phyloP scores from a whole-genome alignment of 2,113 vertebrate genomes.

The Hypocryptadius cinnamomeus region DNA sequence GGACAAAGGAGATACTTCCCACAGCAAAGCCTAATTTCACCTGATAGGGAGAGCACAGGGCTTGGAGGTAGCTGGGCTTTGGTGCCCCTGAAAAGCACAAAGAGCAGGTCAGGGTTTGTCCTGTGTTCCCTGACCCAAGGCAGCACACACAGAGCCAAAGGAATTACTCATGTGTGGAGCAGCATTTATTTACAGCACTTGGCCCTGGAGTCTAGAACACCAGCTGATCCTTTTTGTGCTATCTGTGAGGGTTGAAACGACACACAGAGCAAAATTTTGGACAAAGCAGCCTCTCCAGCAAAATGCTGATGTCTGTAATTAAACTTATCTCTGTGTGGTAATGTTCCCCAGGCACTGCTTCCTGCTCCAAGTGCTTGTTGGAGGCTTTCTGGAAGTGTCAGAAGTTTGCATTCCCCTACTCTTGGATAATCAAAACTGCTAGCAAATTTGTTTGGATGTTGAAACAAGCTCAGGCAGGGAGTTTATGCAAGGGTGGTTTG shows the following conservation, averaged over 20 bases:
- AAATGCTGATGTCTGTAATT: slow-evolving; percentile 41
- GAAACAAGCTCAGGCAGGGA: not conserved
- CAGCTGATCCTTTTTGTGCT: slow-evolving; percentile 44
- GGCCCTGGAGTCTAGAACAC: not conserved
- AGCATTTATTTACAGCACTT: slow-evolving; percentile 12
- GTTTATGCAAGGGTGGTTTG: not conserved
- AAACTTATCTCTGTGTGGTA: slow-evolving; percentile 40
- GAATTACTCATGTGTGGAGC: slow-evolving; percentile 7
- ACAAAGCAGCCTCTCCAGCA: not conserved
- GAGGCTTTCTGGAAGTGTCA: slow-evolving; percentile 17
- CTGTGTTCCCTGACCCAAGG: not conserved
- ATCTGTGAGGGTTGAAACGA: slow-evolving; percentile 15
- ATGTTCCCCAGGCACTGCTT: slow-evolving; percentile 17
- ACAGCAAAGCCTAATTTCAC: not conserved
- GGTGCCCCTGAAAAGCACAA: not conserved
- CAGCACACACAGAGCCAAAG: not conserved
- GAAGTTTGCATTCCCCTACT: slow-evolving; percentile 9
- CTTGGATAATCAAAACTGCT: slow-evolving; percentile 10
- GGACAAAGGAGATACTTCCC: not conserved
- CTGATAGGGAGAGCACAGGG: not conserved
- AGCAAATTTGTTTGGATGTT: not conserved
- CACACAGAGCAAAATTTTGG: not conserved
- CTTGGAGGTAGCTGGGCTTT: not conserved
- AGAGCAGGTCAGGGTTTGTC: not conserved
- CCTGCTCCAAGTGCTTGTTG: slow-evolving; percentile 13